Base-by-base conservation (phyloP, 2,113 vertebrate genomes). In the Lota lota region DNA sequence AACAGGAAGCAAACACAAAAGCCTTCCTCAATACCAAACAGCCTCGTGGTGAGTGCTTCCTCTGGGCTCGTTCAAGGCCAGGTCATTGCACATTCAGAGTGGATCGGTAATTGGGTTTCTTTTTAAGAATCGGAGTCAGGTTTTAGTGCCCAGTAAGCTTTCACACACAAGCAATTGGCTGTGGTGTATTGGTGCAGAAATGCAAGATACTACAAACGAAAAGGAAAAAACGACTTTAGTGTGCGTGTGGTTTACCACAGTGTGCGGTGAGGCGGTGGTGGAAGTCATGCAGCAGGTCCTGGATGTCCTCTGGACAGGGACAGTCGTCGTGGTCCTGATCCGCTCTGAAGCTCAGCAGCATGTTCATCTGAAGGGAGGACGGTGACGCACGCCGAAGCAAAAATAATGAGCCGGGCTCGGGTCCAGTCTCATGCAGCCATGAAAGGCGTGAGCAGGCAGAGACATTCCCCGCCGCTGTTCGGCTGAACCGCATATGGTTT, bases 341-440 rank as follows among this genome's bases (percentile, higher is more conserved):
- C 76, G 94, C 93, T 81, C 93, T 95, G 79, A 98, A 98, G 85
- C 92, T 94, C 83, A 98, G 90, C 74, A 98, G 90, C 94, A 95
- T 95, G 63, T 97, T 98, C 76, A 98, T 96, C 96, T 98, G 69
- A 51, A 21, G 64, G 21, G 19, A 18, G 53, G 16, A 17, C 17
- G 16, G n/a, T 56, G 53, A 56, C 40, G 53, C 53, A 17, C 4
- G 16, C 18, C 16, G 16, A 2, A 56, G n/a, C 51, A 56, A 6
- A 56, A 56, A 56, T 18, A 17, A 56, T 18, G 17, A 56, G 53
- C 12, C 40, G 40, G 40, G 40, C 40, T 47, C 40, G 10, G 40
- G 1, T 47, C 40, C 40, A 47, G 40, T 8, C 40, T 47, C 40
- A 11, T 14, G 40, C 40, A 11, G 40, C 40, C 40, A 12, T 47